These are phyloP conservation scores for Elephas maximus DNA, from an alignment of 2,113 vertebrate species.

Conservation along the genomic window DNA sequence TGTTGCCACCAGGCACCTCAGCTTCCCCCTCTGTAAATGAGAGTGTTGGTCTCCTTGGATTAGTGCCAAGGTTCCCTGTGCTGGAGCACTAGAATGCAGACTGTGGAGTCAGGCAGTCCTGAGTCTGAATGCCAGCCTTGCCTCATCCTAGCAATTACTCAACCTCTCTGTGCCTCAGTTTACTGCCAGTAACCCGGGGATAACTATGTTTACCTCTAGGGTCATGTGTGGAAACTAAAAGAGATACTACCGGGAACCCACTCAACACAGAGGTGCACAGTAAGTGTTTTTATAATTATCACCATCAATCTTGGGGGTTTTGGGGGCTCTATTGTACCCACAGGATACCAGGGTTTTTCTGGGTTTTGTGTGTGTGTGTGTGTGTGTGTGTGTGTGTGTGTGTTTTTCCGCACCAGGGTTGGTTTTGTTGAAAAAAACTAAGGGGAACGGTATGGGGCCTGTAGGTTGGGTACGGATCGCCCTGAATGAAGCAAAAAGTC, in stretches of 20 bases:
- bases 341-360: not conserved
- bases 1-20: not conserved
- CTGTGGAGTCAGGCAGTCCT: not conserved
- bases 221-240: constrained; percentile 48
- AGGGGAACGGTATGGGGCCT: not conserved
- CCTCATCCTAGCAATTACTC: not conserved
- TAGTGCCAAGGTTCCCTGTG: not conserved
- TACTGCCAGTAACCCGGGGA: not conserved
- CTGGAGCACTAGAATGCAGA: rapidly evolving
- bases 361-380: too few species aligned
- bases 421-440: not conserved
- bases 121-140: not conserved
- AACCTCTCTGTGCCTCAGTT: not conserved
- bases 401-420: not conserved
- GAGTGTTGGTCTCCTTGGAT: not conserved
- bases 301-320: not conserved
- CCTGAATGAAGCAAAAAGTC: not conserved
- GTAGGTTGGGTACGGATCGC: not conserved
- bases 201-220: constrained; percentile 69
- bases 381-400: too few species aligned
- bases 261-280: constrained; percentile 69
- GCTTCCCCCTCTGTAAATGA: not conserved
- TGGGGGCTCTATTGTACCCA: not conserved
- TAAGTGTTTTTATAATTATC: constrained; percentile 57
- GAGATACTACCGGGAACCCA: constrained; percentile 4